Evolutionary conservation across 1,140 invertebrate genomes (phyloP).

Genomic region (Oppia nitens): DNA sequence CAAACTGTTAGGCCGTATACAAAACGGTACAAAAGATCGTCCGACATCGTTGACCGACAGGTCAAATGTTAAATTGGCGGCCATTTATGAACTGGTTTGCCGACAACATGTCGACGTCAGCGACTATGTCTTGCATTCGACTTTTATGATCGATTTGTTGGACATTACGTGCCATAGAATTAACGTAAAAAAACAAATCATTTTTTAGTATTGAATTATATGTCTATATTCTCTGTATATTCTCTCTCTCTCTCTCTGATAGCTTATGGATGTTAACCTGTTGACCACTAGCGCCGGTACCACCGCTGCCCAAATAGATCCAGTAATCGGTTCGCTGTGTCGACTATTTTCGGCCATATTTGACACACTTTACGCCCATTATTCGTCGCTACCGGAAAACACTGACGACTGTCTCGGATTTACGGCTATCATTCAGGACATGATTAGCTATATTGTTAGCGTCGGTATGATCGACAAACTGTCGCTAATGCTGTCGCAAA

Average conservation of each 20-base stretch:
- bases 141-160: constrained; percentile 44
- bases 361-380: neutral
- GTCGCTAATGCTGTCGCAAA: constrained; percentile 40
- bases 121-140: constrained; percentile 47
- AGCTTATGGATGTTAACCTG: neutral
- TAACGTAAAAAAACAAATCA: constrained; percentile 44
- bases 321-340: constrained; percentile 6
- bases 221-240: neutral
- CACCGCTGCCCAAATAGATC: neutral
- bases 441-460: constrained; percentile 43
- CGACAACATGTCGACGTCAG: constrained; percentile 37
- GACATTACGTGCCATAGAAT: constrained; percentile 48
- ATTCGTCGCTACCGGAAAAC: neutral
- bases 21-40: neutral
- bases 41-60: constrained; percentile 10
- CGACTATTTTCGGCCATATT: constrained; percentile 9
- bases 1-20: constrained; percentile 8
- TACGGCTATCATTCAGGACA: constrained; percentile 2
- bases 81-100: constrained; percentile 36
- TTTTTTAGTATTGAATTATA: neutral
- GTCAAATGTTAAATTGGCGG: constrained; percentile 3
- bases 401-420: neutral
- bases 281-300: neutral
- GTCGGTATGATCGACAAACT: constrained; percentile 48
- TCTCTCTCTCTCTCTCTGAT: neutral